Conservation (phyloP, 2,113 vertebrate genomes). For the Tautogolabrus adspersus region DNA sequence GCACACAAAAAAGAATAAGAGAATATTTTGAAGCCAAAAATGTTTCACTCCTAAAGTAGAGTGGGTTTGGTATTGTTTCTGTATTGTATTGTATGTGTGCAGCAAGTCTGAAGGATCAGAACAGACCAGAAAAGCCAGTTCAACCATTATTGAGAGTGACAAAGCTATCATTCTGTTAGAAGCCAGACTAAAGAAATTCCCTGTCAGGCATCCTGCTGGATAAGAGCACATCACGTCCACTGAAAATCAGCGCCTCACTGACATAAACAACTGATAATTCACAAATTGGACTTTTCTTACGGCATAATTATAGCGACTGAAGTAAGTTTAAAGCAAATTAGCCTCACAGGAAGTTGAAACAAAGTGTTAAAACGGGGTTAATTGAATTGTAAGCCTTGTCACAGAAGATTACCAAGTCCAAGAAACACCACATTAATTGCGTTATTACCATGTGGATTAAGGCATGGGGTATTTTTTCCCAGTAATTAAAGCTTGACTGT, state of each 20-base stretch:
- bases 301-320: constrained; percentile 75
- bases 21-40: neutral
- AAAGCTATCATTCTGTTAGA: constrained; percentile 35
- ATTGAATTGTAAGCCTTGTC: constrained; percentile 86
- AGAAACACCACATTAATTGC: constrained; percentile 84
- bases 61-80: neutral
- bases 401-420: constrained; percentile 82
- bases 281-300: constrained; percentile 70
- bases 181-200: constrained; percentile 22
- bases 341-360: constrained; percentile 82
- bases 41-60: neutral
- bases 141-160: constrained; percentile 7
- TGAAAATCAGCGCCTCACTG: constrained; percentile 48
- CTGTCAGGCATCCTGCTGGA: constrained; percentile 34
- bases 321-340: constrained; percentile 82
- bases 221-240: constrained; percentile 44
- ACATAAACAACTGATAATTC: constrained; percentile 77
- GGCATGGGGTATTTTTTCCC: constrained; percentile 78
- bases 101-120: constrained; percentile 30
- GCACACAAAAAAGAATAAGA: neutral
- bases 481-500: constrained; percentile 79
- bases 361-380: constrained; percentile 85
- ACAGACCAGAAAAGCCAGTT: constrained; percentile 18
- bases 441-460: constrained; percentile 85
- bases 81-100: neutral